phyloP scores from a whole-genome alignment of 53 echinoderm and acorn worm genomes.

The Antedon mediterranea region DNA sequence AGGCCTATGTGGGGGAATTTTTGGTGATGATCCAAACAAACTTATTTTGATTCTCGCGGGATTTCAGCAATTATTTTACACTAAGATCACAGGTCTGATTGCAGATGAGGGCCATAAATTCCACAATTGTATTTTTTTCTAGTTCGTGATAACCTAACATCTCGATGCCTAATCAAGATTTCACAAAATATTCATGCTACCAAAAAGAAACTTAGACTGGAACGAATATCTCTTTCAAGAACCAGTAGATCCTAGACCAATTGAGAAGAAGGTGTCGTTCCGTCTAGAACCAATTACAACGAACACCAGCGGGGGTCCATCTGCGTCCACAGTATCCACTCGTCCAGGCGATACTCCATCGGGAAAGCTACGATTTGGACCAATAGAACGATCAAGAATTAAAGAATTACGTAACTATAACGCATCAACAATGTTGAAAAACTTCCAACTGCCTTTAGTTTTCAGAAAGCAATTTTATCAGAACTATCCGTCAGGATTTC shows the following conservation, averaged over 20 bases:
- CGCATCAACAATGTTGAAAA: slow-evolving; percentile 23
- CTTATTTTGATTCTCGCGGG: too few species aligned
- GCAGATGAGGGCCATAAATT: too few species aligned
- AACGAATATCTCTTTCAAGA: not conserved
- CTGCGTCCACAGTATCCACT: not conserved
- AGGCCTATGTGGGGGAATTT: too few species aligned
- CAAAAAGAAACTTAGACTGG: not conserved
- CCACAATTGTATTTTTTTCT: too few species aligned
- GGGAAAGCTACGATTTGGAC: not conserved
- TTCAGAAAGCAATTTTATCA: slow-evolving; percentile 29
- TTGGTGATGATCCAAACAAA: too few species aligned
- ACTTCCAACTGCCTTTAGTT: slow-evolving; percentile 34
- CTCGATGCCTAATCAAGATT: not conserved
- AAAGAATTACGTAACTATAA: slow-evolving; percentile 35
- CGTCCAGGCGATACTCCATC: not conserved
- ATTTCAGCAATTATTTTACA: too few species aligned
- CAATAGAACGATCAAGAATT: slow-evolving; percentile 33
- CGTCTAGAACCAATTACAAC: not conserved
- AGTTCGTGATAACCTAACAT: not conserved
- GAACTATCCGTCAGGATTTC: not conserved
- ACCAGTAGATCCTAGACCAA: not conserved
- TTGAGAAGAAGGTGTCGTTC: not conserved
- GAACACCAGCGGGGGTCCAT: not conserved
- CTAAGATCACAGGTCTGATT: too few species aligned
- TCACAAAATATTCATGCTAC: not conserved